A percentile compares a stretch with the other conserved stretches of the same genome.
Evolutionary conservation across 2,888 invertebrate genomes (phyloP).

Genomic region (Mylabris sibirica): DNA sequence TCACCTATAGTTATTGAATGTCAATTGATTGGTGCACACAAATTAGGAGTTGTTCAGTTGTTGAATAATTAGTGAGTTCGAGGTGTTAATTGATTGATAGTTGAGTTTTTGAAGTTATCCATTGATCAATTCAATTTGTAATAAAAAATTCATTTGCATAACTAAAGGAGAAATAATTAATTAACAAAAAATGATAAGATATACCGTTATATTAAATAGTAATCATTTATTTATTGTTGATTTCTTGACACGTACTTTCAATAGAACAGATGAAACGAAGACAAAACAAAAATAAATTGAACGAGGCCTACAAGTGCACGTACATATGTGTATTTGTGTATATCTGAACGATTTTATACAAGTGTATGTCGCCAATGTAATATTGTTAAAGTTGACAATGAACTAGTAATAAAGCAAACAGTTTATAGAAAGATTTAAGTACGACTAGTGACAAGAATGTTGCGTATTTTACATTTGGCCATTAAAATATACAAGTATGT

Average conservation of each 20-base stretch:
- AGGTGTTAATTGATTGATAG: not conserved
- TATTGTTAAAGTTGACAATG: constrained; percentile 12
- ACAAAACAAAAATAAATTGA: not conserved
- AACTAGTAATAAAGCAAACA: constrained; percentile 13
- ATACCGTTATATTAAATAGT: not conserved
- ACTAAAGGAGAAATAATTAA: not conserved
- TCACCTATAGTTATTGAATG: constrained; percentile 16
- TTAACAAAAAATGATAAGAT: not conserved
- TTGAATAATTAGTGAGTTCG: not conserved
- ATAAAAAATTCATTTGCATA: not conserved
- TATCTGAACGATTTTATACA: not conserved
- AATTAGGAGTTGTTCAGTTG: not conserved
- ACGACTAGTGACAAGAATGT: constrained; percentile 14
- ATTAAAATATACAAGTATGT: constrained; percentile 13
- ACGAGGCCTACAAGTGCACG: not conserved
- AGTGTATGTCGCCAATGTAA: not conserved
- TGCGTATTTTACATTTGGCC: constrained; percentile 12
- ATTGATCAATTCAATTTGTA: not conserved
- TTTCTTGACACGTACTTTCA: not conserved
- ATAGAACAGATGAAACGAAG: not conserved
- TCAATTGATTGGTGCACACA: constrained; percentile 17
- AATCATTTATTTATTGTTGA: not conserved
- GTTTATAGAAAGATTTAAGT: constrained; percentile 15
- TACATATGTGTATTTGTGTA: not conserved
- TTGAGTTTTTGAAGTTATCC: not conserved